A percentile compares a stretch with the other conserved stretches of the same genome.
Conservation (phyloP, 1,140 invertebrate species). For the Drosophila asahinai region DNA sequence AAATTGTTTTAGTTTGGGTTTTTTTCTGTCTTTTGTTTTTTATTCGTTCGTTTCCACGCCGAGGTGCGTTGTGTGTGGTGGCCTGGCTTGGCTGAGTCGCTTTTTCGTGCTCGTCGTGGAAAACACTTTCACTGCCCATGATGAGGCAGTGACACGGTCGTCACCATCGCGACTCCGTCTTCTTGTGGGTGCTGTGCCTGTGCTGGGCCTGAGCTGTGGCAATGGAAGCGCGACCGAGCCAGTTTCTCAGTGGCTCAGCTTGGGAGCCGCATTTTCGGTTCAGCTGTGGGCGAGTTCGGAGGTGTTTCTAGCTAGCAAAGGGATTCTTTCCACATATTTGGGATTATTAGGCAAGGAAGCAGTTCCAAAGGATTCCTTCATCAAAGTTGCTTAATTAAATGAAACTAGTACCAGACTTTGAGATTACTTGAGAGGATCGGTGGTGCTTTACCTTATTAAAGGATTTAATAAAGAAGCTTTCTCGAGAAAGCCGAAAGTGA, state of each 20-base stretch:
- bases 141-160: conserved; percentile 77
- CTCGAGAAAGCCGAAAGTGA: neutral
- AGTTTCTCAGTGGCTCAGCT: conserved; percentile 68
- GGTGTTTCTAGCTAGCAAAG: conserved; percentile 34
- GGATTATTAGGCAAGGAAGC: neutral
- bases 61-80: conserved; percentile 64
- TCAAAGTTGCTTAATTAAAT: neutral
- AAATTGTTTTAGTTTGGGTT: conserved; percentile 33
- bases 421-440: neutral
- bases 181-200: conserved; percentile 52
- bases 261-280: conserved; percentile 67
- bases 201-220: conserved; percentile 53
- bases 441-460: neutral
- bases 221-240: conserved; percentile 75
- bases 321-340: neutral
- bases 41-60: conserved; percentile 65
- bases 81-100: conserved; percentile 40
- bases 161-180: conserved; percentile 48
- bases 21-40: conserved; percentile 31
- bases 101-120: conserved; percentile 61
- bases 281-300: conserved; percentile 50
- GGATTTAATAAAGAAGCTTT: neutral
- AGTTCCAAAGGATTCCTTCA: neutral
- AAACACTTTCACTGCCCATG: conserved; percentile 82
- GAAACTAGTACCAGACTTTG: neutral